Evolutionary conservation across 2,113 vertebrate species (phyloP).

Genomic region (Mesoclemmys tuberculata): DNA sequence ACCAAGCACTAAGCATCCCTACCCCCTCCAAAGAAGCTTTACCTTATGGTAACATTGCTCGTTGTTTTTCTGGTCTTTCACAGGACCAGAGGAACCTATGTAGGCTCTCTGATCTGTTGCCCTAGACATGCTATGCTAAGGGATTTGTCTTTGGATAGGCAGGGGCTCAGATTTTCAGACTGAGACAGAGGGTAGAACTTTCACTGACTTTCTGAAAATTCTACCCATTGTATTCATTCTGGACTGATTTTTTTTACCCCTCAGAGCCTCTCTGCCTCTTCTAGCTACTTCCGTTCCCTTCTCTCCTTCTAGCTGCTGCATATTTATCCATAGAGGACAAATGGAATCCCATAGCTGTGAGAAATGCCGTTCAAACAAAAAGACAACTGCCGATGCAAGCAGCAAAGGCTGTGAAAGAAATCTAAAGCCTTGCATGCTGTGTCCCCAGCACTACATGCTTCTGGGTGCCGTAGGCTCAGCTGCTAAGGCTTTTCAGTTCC

Average conservation of each 20-base stretch:
- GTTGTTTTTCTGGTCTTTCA: conserved; percentile 62
- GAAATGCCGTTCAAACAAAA: background rate
- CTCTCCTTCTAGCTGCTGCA: background rate
- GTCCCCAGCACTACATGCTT: background rate
- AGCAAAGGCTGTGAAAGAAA: conserved; percentile 4
- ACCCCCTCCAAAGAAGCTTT: conserved; percentile 59
- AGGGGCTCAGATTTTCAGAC: background rate
- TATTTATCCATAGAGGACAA: background rate
- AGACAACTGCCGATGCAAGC: background rate
- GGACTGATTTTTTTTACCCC: rapidly evolving
- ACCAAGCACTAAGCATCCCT: conserved; percentile 68
- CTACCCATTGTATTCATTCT: background rate
- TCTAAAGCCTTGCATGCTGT: background rate
- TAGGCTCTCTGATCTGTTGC: background rate
- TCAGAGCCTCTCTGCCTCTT: background rate
- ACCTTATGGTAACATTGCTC: conserved; percentile 62
- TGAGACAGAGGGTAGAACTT: background rate
- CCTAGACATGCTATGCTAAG: rapidly evolving
- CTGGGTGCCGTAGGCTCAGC: rapidly evolving
- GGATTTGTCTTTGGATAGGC: background rate
- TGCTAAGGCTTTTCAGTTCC: background rate
- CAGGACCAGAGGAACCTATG: background rate
- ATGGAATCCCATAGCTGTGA: background rate
- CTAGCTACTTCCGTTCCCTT: background rate
- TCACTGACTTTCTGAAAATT: background rate